Evolutionary conservation across 2,888 invertebrate genomes (phyloP), one percentile per base, ranked within the genome.

Genomic region (Cosmorhoe ocellata): DNA sequence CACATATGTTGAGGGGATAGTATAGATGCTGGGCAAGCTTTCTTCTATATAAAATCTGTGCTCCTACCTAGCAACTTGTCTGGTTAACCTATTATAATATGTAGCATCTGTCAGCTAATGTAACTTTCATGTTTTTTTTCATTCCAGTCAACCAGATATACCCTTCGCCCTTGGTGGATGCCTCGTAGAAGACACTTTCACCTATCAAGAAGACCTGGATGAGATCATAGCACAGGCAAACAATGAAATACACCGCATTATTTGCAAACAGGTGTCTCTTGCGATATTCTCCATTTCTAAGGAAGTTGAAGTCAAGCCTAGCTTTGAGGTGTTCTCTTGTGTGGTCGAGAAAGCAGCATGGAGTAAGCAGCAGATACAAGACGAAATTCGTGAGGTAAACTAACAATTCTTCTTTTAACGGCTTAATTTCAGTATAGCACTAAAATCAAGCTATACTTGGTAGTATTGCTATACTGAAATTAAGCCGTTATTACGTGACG

Each of bases 131-230:
- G 27, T 11, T 40, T 30, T 8, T 41, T 46, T 18, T 42, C 26
- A 12, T 85, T 86, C 36, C 69, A 90, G 90, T 1, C 90, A 91
- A 66, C 81, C 83, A 22, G 72, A 84, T 48, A 65, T 73, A 12
- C 88, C 90, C 1, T 89, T 81, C 65, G 90, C 90, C 3, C 66
- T 90, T 31, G 91, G 86, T 11, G 91, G 91, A 6, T 90, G 90
- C 62, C 77, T 87, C 10, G 78, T 90, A 9, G 86, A 89, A 52
- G 90, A 85, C 51, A 79, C 81, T 28, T 68, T 81, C 27, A 68
- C 64, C 42, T 70, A 76, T 26, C 57, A 66, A 13, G 66, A 54
- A 53, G 79, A 88, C 50, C 67, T 87, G 30, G 64, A 67, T 18
- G 58, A 63, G 3, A 67, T 86, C 28, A 69, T 87, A n/a, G 66